phyloP scores from a whole-genome alignment of 2,888 invertebrate genomes.

The Bruchidius siliquastri region DNA sequence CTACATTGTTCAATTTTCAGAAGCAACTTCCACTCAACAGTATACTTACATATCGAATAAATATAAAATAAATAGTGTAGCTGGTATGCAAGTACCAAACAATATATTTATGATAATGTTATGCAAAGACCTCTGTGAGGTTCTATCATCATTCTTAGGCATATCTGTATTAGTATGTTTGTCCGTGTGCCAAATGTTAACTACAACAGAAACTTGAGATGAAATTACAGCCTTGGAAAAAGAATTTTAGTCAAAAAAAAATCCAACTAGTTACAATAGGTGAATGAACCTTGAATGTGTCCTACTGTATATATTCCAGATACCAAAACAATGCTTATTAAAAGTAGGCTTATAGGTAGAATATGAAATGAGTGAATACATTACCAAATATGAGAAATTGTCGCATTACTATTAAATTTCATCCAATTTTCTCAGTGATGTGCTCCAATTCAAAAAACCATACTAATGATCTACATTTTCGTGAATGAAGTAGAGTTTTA shows the following conservation, averaged over 20 bases:
- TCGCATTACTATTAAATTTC: neutral
- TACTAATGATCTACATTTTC: no score
- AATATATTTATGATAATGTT: neutral
- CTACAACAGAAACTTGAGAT: neutral
- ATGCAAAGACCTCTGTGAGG: neutral
- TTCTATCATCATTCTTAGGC: neutral
- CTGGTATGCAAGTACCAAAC: neutral
- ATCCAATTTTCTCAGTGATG: neutral
- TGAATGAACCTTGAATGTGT: neutral
- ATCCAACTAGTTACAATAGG: neutral
- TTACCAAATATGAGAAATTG: neutral
- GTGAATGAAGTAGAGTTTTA: no score
- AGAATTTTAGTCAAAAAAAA: neutral
- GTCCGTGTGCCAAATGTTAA: neutral
- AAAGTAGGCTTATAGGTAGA: neutral
- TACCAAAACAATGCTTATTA: neutral
- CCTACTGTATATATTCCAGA: neutral
- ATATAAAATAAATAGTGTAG: neutral
- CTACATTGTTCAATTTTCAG: neutral
- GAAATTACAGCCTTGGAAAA: neutral
- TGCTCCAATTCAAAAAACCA: no score
- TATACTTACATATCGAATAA: neutral
- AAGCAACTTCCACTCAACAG: neutral
- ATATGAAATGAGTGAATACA: neutral
- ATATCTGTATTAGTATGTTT: neutral